Evolutionary conservation across 1,140 invertebrate species (phyloP).

Genomic region (Lerema accius): DNA sequence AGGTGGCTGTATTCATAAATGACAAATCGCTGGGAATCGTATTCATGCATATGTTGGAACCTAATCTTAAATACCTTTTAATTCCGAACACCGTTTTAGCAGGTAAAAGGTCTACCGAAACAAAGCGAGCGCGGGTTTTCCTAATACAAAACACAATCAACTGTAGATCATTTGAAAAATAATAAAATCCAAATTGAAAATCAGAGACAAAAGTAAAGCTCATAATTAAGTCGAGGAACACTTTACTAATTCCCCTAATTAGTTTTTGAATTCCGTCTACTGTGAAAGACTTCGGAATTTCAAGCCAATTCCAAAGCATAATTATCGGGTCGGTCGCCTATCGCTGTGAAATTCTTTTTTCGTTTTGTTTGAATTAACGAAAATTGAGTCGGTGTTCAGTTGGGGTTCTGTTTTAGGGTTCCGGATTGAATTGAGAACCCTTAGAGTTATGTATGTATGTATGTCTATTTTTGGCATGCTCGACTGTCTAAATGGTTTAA

Average conservation of each 20-base stretch:
- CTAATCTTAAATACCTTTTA: too few species aligned
- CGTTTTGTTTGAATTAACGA: conserved; percentile 10
- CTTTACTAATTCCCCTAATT: conserved; percentile 63
- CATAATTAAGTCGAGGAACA: conserved; percentile 61
- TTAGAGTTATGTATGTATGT: too few species aligned
- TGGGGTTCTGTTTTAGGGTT: background rate
- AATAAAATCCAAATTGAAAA: conserved; percentile 6
- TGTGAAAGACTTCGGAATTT: conserved; percentile 50
- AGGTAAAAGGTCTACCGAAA: too few species aligned
- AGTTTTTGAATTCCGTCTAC: conserved; percentile 61
- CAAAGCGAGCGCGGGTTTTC: too few species aligned
- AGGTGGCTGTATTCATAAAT: too few species aligned
- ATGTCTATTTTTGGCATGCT: too few species aligned
- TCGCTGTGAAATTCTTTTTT: conserved; percentile 12
- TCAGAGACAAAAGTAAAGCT: conserved; percentile 34
- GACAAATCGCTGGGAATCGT: too few species aligned
- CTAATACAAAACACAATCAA: too few species aligned
- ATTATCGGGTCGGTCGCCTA: conserved; percentile 60
- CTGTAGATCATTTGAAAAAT: conserved; percentile 1
- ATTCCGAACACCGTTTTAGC: too few species aligned
- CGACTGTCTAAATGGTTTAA: too few species aligned
- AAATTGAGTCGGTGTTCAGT: background rate
- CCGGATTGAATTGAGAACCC: too few species aligned
- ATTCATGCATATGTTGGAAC: too few species aligned
- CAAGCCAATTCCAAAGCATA: conserved; percentile 52